These are phyloP conservation scores for Cryptotermes secundus DNA, from an alignment of 1,140 invertebrate genomes.

Conservation along the genomic window DNA sequence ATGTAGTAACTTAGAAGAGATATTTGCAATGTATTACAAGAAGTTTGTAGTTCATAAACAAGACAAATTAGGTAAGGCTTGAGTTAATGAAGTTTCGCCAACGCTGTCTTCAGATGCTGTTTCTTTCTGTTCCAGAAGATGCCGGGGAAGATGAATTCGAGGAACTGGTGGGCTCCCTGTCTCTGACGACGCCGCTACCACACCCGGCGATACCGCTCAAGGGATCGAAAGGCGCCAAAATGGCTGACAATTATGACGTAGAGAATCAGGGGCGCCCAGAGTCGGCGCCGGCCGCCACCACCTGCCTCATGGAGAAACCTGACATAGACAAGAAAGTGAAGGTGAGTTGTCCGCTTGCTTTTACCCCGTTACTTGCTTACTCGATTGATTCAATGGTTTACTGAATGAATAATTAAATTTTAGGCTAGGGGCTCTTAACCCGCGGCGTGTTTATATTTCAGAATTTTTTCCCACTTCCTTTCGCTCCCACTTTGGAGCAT, in stretches of 20 bases:
- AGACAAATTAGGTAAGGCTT: neutral
- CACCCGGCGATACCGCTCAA: slow-evolving; percentile 35
- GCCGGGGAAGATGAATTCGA: slow-evolving; percentile 50
- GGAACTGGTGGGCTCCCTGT: slow-evolving; percentile 29
- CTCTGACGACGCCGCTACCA: neutral
- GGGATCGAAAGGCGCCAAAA: slow-evolving; percentile 36
- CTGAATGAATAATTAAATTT: no score
- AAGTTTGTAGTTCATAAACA: neutral
- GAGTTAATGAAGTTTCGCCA: neutral
- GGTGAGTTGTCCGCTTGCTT: slow-evolving; percentile 49
- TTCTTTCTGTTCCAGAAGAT: slow-evolving; percentile 44
- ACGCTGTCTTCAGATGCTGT: neutral
- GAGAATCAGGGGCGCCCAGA: slow-evolving; percentile 32
- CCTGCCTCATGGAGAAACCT: slow-evolving; percentile 48
- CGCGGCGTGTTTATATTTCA: no score
- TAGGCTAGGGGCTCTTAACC: no score
- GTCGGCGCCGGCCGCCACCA: slow-evolving; percentile 39
- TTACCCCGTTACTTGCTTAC: no score
- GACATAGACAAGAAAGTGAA: slow-evolving; percentile 58
- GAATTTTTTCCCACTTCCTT: no score
- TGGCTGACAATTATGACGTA: slow-evolving; percentile 26
- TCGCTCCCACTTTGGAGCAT: no score
- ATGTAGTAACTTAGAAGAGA: neutral
- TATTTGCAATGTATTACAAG: neutral
- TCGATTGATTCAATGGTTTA: no score